Percentiles rank a stretch among this genome's conserved stretches.
These are phyloP conservation scores for Ormyrus rosae DNA, from an alignment of 2,888 invertebrate genomes.

Conservation along the genomic window DNA sequence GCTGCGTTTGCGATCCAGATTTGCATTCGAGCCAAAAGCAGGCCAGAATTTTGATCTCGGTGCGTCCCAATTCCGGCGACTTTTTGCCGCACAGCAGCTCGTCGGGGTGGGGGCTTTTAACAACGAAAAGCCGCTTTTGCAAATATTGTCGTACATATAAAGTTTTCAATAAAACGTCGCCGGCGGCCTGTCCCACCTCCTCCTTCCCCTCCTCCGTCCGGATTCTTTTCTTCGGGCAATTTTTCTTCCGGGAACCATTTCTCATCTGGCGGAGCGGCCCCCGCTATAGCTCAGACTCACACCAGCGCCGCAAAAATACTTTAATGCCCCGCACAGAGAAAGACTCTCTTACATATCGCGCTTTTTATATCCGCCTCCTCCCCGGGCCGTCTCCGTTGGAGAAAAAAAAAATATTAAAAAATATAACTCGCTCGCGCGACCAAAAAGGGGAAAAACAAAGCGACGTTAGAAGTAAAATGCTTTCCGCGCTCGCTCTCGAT, in stretches of 20 bases:
- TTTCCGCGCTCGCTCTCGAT: constrained; percentile 20
- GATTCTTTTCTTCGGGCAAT: constrained; percentile 51
- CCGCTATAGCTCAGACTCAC: not conserved
- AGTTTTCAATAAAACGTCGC: constrained; percentile 53
- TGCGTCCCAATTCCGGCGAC: too few relatives aligned
- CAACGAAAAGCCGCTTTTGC: not conserved
- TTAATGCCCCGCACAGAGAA: constrained; percentile 21
- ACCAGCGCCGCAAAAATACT: constrained; percentile 19
- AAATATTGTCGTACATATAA: constrained; percentile 44
- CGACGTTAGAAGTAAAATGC: constrained; percentile 13
- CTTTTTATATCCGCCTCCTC: not conserved
- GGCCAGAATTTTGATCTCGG: too few relatives aligned
- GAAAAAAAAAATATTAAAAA: constrained; percentile 31
- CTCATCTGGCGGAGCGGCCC: constrained; percentile 37
- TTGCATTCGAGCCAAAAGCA: too few relatives aligned
- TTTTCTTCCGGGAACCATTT: constrained; percentile 50
- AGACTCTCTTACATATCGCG: constrained; percentile 10
- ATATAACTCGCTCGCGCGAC: not conserved
- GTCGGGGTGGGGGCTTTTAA: not conserved
- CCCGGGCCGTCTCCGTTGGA: not conserved
- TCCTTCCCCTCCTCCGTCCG: not conserved
- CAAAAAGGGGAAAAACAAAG: not conserved
- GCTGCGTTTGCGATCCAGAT: too few relatives aligned
- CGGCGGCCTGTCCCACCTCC: constrained; percentile 9
- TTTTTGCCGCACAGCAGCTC: too few relatives aligned